phyloP scores from a whole-genome alignment of 2,888 invertebrate genomes.

The Lepas anatifera region DNA sequence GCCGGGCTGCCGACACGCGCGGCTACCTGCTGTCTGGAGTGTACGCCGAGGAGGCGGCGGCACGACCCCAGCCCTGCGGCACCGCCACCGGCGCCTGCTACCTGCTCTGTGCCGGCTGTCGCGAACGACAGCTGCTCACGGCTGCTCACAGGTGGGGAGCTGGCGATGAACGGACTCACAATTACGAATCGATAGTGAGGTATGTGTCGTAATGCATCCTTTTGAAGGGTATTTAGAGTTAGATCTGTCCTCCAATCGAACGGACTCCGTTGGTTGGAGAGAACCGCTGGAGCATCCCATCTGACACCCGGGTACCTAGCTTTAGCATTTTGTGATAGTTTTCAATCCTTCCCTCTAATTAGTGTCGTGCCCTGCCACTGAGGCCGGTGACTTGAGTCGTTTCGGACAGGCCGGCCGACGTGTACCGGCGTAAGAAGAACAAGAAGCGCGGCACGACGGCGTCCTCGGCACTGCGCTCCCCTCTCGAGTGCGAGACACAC shows the following conservation, averaged over 20 bases:
- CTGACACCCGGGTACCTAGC: no score
- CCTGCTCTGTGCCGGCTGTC: slow-evolving; percentile 79
- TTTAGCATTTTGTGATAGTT: no score
- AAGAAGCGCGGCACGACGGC: background rate
- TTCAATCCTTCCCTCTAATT: no score
- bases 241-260: no score
- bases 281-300: no score
- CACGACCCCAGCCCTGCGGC: slow-evolving; percentile 44
- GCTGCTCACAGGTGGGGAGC: slow-evolving; percentile 28
- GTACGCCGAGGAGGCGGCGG: slow-evolving; percentile 22
- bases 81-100: slow-evolving; percentile 83
- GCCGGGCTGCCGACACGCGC: slow-evolving; percentile 65
- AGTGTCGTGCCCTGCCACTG: no score
- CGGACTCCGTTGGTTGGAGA: no score
- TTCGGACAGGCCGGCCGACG: slow-evolving; percentile 25
- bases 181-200: no score
- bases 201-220: no score
- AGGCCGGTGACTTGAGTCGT: no score
- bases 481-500: slow-evolving; percentile 41
- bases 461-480: slow-evolving; percentile 22
- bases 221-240: no score
- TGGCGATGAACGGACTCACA: no score
- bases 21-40: slow-evolving; percentile 57
- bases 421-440: slow-evolving; percentile 5
- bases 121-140: slow-evolving; percentile 50